Evolutionary conservation across 2,888 invertebrate species (phyloP), one percentile per base, ranked within the genome.

Genomic region (Pyrgus malvae): DNA sequence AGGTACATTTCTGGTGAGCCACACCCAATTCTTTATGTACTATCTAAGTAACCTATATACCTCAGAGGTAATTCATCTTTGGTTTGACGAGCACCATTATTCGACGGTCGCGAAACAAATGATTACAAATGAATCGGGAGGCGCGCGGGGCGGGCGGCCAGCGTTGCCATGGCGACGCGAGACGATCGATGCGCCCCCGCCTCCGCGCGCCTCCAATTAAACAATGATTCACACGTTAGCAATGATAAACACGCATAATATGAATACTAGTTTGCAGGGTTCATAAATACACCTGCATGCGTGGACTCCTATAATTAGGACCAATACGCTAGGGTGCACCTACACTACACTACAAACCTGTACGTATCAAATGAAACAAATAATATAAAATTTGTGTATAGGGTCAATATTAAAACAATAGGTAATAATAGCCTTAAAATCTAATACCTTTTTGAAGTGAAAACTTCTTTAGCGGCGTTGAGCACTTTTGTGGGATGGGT

Each of bases 81-180:
- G 70, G 73, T 84, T 82, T 80, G 82, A 83, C 78, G 76, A 79
- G 74, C 70, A 69, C 80, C 82, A 80, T 84, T 83, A 86, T 87
- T 80, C 80, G 83, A 80, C 73, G 77, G 78, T 77, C 73, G 78
- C 80, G 84, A 89, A 90, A 88, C 89, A 90, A 90, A 90, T 87
- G 89, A 88, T 89, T 84, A 89, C 89, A 89, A 89, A 88, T 88
- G 88, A 85, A 86, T 82, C 77, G 73, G 78, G 64, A 69, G 70
- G 65, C 63, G 74, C 56, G 74, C 55, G 66, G 64, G 56, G 61
- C 54, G 60, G 65, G 66, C 67, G 67, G 69, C 64, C 69, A 53
- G 67, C 75, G 84, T 87, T 72, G 76, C 72, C 78, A 83, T 83
- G 76, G 78, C 74, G 70, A 85, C 85, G 73, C 69, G 83, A 83